Base-by-base conservation (phyloP, 1,140 invertebrate species). In the Drosophila rufa region DNA sequence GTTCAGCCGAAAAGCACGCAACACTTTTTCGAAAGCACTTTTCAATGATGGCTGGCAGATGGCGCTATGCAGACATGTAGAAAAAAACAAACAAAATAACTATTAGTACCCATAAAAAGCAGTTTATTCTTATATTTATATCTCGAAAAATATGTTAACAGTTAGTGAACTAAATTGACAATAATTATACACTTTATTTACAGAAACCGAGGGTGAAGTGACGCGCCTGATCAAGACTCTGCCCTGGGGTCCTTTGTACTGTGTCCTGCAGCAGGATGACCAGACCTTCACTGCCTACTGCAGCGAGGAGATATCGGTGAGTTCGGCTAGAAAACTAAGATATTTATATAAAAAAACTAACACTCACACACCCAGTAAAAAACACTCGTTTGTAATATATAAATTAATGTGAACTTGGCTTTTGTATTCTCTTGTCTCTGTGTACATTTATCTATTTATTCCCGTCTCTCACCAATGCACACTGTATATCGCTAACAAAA, bases 181-280 rank as follows among this genome's bases (percentile, higher is more conserved):
- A 36, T 42, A 46, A 27, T 17, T 25, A 40, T 47, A 50, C 43
- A 15, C 8, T 15, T 42, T 25, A 12, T 59, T 40, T 25, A 19
- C 75, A 93, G 92, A 93, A 92, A 79, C 85, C 12, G 92, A 93
- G 46, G 92, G 91, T 2, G 92, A 93, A 67, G 61, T 91, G 17
- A 85, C 90, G 53, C 84, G 82, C 19, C 65, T 80, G 3, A 79
- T 75, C 14, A 92, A 91, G 55, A 64, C 92, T 7, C 93, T 95
- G 62, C 94, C 95, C 38, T 98, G 97, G 97, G 96, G 97, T 92
- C 97, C 97, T 7, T 96, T 96, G 86, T 98, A 97, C 94, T 97
- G 97, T 93, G 97, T 98, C 30, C 94, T 98, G 60, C 95, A 97
- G 45, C 97, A 97, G 93, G 96, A 97, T 92, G 95, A 97, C 73